Conservation (phyloP, 2,888 invertebrate genomes). For the Pemphredon lugubris region DNA sequence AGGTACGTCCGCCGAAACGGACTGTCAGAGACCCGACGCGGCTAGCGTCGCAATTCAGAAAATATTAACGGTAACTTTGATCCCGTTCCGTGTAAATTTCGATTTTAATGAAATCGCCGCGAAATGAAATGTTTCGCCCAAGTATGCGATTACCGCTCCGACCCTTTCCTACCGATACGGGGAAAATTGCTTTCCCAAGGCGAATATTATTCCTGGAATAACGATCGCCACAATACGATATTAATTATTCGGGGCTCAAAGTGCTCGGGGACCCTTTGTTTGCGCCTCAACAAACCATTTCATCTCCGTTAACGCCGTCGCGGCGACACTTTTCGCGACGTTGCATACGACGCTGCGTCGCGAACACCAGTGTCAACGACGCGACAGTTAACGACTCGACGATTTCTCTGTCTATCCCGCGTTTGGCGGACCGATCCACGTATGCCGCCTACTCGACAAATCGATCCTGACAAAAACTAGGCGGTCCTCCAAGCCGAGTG, state of each 20-base stretch:
- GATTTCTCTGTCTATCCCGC: background rate
- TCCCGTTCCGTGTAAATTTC: background rate
- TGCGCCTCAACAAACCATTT: too few relatives aligned
- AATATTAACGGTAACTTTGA: slow-evolving; percentile 7
- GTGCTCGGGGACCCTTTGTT: too few relatives aligned
- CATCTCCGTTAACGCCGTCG: too few relatives aligned
- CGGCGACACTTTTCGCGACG: too few relatives aligned
- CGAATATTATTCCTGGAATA: too few relatives aligned
- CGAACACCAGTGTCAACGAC: background rate
- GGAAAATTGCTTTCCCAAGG: too few relatives aligned
- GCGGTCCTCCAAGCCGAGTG: slow-evolving; percentile 42
- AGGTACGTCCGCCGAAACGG: background rate
- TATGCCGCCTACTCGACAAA: slow-evolving; percentile 33
- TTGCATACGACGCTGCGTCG: background rate
- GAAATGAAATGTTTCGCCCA: too few relatives aligned
- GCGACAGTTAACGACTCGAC: background rate
- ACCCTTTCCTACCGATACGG: too few relatives aligned
- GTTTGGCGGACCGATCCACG: slow-evolving; percentile 13
- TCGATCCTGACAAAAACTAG: slow-evolving; percentile 55
- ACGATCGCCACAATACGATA: too few relatives aligned
- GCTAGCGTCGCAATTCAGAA: slow-evolving; percentile 2
- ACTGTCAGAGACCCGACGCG: background rate
- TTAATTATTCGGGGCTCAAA: too few relatives aligned
- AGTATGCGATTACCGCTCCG: too few relatives aligned
- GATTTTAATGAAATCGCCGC: too few relatives aligned